phyloP scores from a whole-genome alignment of 2,797 vertebrate species.

The Gallinago solitaria region DNA sequence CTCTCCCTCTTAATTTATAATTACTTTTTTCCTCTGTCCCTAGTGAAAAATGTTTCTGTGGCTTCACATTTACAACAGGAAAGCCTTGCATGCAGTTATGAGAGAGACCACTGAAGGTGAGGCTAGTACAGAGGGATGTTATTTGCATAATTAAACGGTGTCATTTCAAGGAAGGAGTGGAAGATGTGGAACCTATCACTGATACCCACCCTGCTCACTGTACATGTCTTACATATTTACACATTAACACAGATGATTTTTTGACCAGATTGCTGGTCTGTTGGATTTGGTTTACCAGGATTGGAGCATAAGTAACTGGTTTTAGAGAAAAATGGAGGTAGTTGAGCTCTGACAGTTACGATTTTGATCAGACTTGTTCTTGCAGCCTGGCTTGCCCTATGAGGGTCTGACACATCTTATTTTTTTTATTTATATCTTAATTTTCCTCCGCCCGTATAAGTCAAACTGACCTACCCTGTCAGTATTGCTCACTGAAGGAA shows the following conservation, averaged over 20 bases:
- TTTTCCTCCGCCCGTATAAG: not conserved
- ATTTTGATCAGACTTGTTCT: not conserved
- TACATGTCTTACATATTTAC: not conserved
- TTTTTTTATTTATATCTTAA: conserved; percentile 21
- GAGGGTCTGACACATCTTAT: not conserved
- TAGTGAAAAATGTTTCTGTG: not conserved
- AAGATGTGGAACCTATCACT: not conserved
- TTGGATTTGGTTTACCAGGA: not conserved
- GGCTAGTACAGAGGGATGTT: not conserved
- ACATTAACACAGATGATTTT: not conserved
- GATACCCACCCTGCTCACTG: not conserved
- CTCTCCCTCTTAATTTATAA: not conserved
- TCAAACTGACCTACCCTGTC: not conserved
- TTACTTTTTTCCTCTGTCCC: not conserved
- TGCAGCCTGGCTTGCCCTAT: not conserved
- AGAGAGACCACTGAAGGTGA: not conserved
- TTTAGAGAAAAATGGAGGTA: not conserved
- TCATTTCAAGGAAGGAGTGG: not conserved
- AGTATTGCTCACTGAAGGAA: conserved; percentile 39
- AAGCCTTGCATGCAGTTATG: not conserved
- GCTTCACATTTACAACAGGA: not conserved
- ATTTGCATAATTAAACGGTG: not conserved
- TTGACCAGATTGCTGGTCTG: not conserved
- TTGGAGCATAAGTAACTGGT: not conserved
- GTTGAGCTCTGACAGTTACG: not conserved